Percentiles rank a stretch among this genome's conserved stretches.
phyloP scores from a whole-genome alignment of 2,113 vertebrate genomes.

The Struthio camelus region DNA sequence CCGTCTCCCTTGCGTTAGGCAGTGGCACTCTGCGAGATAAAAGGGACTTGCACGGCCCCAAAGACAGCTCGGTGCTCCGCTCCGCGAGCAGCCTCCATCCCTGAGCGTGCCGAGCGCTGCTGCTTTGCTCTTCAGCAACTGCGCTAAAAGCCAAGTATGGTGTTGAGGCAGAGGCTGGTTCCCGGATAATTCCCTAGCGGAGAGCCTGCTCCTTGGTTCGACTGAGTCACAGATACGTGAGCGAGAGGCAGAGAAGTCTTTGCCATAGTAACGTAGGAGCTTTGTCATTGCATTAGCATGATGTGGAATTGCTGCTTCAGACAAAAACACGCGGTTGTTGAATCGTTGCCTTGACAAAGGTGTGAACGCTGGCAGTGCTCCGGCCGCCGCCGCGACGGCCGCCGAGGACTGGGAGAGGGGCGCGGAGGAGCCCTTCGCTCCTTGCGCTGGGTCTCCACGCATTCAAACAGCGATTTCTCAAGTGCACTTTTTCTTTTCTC shows the following conservation, averaged over 20 bases:
- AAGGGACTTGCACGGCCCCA: neutral
- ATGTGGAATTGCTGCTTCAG: slow-evolving; percentile 50
- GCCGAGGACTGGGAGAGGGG: neutral
- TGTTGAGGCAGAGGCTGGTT: slow-evolving; percentile 21
- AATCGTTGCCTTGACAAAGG: neutral
- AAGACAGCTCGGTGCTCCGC: accelerated
- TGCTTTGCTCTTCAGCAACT: neutral
- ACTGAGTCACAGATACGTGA: slow-evolving; percentile 64
- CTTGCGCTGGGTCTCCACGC: accelerated
- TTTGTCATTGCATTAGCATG: neutral
- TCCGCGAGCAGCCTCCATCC: neutral
- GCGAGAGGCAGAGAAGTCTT: slow-evolving; percentile 69
- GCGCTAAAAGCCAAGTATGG: slow-evolving; percentile 17
- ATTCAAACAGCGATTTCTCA: neutral
- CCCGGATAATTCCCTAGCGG: slow-evolving; percentile 3
- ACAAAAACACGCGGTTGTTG: slow-evolving; percentile 7
- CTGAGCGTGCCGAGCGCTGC: neutral
- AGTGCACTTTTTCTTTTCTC: slow-evolving; percentile 10
- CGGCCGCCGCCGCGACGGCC: neutral
- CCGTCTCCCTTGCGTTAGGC: neutral
- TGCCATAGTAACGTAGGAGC: slow-evolving; percentile 72
- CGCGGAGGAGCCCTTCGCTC: neutral
- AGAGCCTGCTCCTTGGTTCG: slow-evolving; percentile 28
- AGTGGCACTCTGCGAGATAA: accelerated
- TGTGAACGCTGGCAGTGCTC: neutral